Percentiles rank a stretch among this genome's conserved stretches.
Evolutionary conservation across 2,888 invertebrate species (phyloP).

Genomic region (Meloe dianella): DNA sequence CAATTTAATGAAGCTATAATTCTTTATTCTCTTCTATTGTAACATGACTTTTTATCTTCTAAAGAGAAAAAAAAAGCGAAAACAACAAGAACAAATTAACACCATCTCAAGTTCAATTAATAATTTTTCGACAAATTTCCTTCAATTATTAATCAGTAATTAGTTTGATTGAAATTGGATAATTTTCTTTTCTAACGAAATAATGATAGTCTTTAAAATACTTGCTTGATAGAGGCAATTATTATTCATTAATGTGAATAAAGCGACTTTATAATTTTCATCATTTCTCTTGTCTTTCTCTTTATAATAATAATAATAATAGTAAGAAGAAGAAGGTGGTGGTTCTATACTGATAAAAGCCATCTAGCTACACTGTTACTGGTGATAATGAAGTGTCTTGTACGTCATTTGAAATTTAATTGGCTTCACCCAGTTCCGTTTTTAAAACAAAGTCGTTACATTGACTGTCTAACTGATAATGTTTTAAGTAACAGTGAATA

Average conservation of each 20-base stretch:
- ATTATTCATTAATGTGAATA: neutral
- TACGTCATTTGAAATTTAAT: conserved; percentile 31
- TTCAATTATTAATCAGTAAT: neutral
- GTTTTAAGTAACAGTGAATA: conserved; percentile 16
- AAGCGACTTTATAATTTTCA: conserved; percentile 14
- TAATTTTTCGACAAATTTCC: too few relatives aligned
- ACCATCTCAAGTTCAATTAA: conserved; percentile 24
- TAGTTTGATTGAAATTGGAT: neutral
- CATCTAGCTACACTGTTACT: conserved; percentile 3
- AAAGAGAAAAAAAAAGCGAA: conserved; percentile 13
- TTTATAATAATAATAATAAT: neutral
- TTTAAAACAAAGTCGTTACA: conserved; percentile 32
- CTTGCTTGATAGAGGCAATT: neutral
- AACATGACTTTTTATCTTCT: conserved; percentile 14
- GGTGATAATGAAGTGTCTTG: conserved; percentile 33
- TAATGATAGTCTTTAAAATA: neutral
- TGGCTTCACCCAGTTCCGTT: conserved; percentile 25
- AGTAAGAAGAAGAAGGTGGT: conserved; percentile 11
- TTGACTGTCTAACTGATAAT: conserved; percentile 26
- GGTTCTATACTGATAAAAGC: conserved; percentile 29
- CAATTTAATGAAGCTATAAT: conserved; percentile 43
- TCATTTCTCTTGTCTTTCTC: conserved; percentile 15
- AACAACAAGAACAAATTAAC: conserved; percentile 36
- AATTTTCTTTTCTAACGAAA: neutral
- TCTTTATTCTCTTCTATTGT: conserved; percentile 32